Percentiles rank a stretch among this genome's conserved stretches.
Evolutionary conservation across 2,797 vertebrate genomes (phyloP).

Genomic region (Pantherophis vulpinus): DNA sequence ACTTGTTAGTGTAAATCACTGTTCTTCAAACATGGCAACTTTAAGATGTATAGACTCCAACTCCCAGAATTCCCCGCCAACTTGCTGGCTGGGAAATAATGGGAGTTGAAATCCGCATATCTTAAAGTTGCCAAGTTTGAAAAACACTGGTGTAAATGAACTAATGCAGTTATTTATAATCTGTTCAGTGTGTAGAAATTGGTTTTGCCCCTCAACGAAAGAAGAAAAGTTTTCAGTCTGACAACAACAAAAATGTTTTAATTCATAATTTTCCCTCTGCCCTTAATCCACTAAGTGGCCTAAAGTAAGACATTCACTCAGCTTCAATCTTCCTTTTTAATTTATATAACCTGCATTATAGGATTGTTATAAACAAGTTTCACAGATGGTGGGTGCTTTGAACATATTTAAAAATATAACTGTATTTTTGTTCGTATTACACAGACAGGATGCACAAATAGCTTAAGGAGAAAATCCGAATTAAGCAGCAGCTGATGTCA

Average conservation of each 20-base stretch:
- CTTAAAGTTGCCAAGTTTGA: not conserved
- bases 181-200: not conserved
- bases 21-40: not conserved
- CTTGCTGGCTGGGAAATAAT: not conserved
- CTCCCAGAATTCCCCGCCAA: not conserved
- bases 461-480: not conserved
- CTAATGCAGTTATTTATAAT: not conserved
- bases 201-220: not conserved
- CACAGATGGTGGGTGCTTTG: not conserved
- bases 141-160: not conserved
- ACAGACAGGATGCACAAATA: not conserved
- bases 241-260: not conserved
- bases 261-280: not conserved
- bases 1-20: not conserved
- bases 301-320: not conserved
- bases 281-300: not conserved
- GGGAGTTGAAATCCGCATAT: not conserved
- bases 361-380: not conserved
- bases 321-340: not conserved
- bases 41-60: not conserved
- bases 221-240: not conserved
- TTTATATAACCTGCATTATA: not conserved
- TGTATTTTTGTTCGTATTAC: not conserved
- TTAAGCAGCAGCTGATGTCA: not conserved
- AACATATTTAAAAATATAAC: not conserved